A percentile compares a stretch with the other conserved stretches of the same genome.
Conservation (phyloP, 2,797 vertebrate genomes). For the Petrocephalus sullivani region DNA sequence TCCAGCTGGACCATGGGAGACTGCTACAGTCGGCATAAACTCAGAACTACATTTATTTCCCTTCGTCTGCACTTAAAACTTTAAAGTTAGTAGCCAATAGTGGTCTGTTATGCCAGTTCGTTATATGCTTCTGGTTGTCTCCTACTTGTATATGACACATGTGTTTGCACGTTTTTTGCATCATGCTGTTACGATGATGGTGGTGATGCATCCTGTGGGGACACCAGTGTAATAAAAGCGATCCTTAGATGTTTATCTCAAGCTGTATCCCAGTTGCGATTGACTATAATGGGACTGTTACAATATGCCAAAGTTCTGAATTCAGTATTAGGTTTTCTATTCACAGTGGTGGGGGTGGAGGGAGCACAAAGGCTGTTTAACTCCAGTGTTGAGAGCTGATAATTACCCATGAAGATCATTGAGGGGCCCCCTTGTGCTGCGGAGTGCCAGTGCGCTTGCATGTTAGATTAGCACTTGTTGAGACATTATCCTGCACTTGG, state of each 20-base stretch:
- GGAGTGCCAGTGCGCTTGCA: neutral
- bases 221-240: neutral
- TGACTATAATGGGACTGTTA: neutral
- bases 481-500: neutral
- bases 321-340: neutral
- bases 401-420: neutral
- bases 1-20: neutral
- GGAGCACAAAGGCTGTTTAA: neutral
- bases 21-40: neutral
- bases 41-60: neutral
- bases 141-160: neutral
- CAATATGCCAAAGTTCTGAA: neutral
- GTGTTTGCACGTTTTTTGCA: neutral
- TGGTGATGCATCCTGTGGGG: neutral
- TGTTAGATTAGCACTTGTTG: neutral
- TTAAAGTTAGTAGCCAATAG: neutral
- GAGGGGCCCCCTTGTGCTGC: neutral
- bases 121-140: neutral
- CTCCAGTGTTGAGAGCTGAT: neutral
- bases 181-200: neutral
- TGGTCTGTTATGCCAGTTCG: neutral
- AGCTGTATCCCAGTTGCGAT: neutral
- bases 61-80: neutral
- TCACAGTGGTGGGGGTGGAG: neutral
- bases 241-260: neutral